phyloP scores from a whole-genome alignment of 2,113 vertebrate species.

The Peucedramus taeniatus region DNA sequence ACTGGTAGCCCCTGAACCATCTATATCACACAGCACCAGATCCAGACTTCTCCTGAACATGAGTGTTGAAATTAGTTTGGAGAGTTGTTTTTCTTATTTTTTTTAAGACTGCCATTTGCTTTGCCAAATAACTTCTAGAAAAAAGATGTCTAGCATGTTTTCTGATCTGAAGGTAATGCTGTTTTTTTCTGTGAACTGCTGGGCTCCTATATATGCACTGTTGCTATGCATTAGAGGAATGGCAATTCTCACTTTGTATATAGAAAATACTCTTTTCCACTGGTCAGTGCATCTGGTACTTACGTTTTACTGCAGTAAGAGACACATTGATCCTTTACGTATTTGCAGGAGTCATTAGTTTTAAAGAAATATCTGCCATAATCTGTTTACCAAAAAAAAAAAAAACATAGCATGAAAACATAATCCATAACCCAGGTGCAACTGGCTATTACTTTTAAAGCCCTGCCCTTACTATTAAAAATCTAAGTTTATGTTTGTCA shows the following conservation, averaged over 20 bases:
- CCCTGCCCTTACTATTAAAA: not conserved
- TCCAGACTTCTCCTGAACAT: not conserved
- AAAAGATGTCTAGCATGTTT: not conserved
- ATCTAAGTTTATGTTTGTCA: not conserved
- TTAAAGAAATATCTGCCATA: not conserved
- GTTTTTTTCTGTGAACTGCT: not conserved
- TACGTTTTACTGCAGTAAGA: not conserved
- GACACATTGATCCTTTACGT: not conserved
- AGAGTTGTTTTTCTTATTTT: not conserved
- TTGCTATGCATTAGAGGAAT: not conserved
- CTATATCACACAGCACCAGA: not conserved
- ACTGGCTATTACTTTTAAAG: not conserved
- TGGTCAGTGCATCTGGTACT: not conserved
- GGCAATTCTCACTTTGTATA: not conserved
- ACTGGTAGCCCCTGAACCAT: not conserved
- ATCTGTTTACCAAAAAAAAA: not conserved
- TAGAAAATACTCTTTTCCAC: not conserved
- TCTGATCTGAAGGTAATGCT: not conserved
- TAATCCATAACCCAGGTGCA: not conserved
- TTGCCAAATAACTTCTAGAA: not conserved
- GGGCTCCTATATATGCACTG: not conserved
- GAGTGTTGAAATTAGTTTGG: not conserved
- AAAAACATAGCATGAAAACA: not conserved
- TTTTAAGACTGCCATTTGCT: not conserved
- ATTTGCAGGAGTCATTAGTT: not conserved